Conservation (phyloP, 2,888 invertebrate genomes). For the Aethes cnicana region DNA sequence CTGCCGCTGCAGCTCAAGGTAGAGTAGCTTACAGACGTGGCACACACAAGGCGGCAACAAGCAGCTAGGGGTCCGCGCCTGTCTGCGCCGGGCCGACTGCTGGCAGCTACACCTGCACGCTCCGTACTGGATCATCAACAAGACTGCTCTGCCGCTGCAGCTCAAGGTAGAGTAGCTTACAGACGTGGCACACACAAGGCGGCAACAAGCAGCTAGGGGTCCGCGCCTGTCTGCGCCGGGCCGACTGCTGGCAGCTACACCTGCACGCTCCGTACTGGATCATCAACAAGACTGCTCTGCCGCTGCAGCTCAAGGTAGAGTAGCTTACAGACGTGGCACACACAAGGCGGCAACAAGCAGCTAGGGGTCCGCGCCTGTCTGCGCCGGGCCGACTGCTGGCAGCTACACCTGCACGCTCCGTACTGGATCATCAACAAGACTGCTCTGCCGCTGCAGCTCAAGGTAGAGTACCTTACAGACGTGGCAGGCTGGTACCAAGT, state of each 20-base stretch:
- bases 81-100: conserved; percentile 83
- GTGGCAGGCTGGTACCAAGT: no score
- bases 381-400: no score
- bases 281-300: conserved; percentile 93
- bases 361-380: no score
- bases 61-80: conserved; percentile 86
- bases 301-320: conserved; percentile 88
- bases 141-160: conserved; percentile 91
- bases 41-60: conserved; percentile 79
- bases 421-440: no score
- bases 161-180: conserved; percentile 82
- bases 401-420: no score
- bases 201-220: conserved; percentile 85
- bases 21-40: not conserved
- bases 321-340: not conserved
- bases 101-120: conserved; percentile 88
- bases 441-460: no score
- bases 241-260: conserved; percentile 84
- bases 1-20: conserved; percentile 91
- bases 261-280: conserved; percentile 94
- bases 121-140: conserved; percentile 95
- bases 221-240: conserved; percentile 85
- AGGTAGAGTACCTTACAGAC: no score
- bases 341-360: no score
- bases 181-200: conserved; percentile 53